Base-by-base conservation (phyloP, 2,797 vertebrate genomes). In the Paratrypauchen microcephalus region DNA sequence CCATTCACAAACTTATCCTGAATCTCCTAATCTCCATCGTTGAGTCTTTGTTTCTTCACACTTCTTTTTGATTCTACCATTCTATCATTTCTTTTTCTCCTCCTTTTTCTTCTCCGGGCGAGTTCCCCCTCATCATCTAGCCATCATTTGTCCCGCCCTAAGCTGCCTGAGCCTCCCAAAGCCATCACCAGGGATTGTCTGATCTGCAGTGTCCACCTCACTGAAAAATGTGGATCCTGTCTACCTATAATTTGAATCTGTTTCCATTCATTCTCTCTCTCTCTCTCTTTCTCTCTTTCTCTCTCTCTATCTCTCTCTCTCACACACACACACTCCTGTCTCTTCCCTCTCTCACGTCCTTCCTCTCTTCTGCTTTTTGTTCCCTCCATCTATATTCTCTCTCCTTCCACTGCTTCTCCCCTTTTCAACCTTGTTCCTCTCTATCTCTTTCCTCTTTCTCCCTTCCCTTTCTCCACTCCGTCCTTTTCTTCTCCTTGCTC, bases 141-240 rank as follows among this genome's bases (percentile, higher is more conserved):
- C 78, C 83, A 84, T 89, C 86, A 81, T 87, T 86, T 86, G 78
- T 84, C 77, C 45, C 78, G 83, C 85, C 88, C 75, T 87, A 76
- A 88, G 85, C 86, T 86, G 83, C 81, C 90, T 87, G 87, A 88
- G 85, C 81, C 81, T 90, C 88, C 84, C 84, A 82, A 85, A 88
- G 82, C 84, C 84, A 87, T 88, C 84, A 71, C 83, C 83, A 83
- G 86, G 87, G 84, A 87, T 86, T 87, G 88, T 90, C 86, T 87
- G 84, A 88, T 88, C 81, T 89, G 47, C 28, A 86, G 84, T 30
- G 58, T 5, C 81, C 82, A 60, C 48, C 24, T 16, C 82, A 87
- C 88, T 89, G 83, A 91, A 85, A 90, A 88, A 91, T 71, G 85
- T 87, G 81, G 84, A 86, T 86, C 83, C 84, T 84, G 86, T 88